phyloP scores from a whole-genome alignment of 2,797 vertebrate genomes.

The Acropternis orthonyx region DNA sequence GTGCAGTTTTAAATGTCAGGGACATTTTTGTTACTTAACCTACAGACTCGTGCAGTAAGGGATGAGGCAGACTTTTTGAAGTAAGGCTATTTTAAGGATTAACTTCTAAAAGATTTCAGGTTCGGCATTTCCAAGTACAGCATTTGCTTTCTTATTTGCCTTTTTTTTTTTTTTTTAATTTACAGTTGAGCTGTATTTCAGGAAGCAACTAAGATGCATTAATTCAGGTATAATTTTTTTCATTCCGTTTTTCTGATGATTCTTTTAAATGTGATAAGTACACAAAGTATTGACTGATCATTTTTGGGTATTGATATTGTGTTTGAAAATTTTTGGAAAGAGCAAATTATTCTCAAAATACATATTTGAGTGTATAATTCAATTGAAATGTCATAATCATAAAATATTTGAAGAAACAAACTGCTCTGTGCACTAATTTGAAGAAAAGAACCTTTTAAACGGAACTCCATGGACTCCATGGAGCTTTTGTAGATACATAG shows the following conservation, averaged over 20 bases:
- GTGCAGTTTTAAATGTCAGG: constrained; percentile 28
- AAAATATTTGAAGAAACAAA: constrained; percentile 27
- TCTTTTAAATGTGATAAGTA: background rate
- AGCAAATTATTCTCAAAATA: constrained; percentile 12
- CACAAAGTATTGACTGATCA: background rate
- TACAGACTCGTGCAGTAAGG: constrained; percentile 6
- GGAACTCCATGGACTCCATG: constrained; percentile 30
- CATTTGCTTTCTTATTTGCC: background rate
- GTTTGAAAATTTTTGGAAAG: constrained; percentile 15
- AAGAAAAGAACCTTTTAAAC: constrained; percentile 42
- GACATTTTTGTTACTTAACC: constrained; percentile 14
- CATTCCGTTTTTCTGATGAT: background rate
- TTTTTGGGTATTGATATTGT: background rate
- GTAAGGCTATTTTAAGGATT: background rate
- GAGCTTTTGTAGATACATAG: constrained; percentile 65
- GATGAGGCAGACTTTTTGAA: constrained; percentile 5
- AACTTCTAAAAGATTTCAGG: background rate
- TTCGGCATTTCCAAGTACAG: background rate
- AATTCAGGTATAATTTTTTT: background rate
- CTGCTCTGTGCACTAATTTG: constrained; percentile 25
- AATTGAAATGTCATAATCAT: constrained; percentile 56
- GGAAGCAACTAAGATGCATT: background rate
- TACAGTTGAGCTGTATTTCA: background rate
- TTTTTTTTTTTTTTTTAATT: background rate
- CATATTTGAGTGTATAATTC: constrained; percentile 30